A percentile compares a stretch with the other conserved stretches of the same genome.
Conservation (phyloP, 2,113 vertebrate genomes). For the Colius striatus region DNA sequence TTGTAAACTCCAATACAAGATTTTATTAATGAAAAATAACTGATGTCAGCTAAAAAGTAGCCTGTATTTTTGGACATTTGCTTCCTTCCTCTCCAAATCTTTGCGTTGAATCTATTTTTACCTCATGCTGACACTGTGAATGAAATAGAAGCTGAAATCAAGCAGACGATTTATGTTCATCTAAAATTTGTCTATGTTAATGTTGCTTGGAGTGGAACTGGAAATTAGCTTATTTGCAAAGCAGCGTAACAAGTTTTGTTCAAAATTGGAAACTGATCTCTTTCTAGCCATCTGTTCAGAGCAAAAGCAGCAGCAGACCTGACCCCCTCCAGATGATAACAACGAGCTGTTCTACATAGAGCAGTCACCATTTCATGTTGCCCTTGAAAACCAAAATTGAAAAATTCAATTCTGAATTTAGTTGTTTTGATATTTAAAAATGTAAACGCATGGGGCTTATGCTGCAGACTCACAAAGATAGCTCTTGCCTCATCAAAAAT, state of each 20-base stretch:
- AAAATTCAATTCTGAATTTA: not conserved
- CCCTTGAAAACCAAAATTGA: not conserved
- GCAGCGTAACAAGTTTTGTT: constrained; percentile 23
- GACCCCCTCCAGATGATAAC: not conserved
- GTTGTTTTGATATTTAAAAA: not conserved
- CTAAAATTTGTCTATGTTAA: not conserved
- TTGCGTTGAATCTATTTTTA: not conserved
- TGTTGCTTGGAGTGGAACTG: not conserved
- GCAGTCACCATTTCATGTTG: not conserved
- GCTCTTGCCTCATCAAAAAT: constrained; percentile 1
- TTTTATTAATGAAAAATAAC: not conserved
- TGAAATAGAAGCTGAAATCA: constrained; percentile 13
- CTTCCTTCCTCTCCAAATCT: not conserved
- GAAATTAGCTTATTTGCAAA: not conserved
- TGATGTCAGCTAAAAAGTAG: not conserved
- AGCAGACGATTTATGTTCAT: not conserved
- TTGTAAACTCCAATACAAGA: not conserved
- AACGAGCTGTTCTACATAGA: not conserved
- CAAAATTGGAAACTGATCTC: not conserved
- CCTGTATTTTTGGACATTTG: not conserved
- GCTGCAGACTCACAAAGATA: not conserved
- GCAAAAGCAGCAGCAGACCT: constrained; percentile 1
- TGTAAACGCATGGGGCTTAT: not conserved
- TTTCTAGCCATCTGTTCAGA: constrained; percentile 6
- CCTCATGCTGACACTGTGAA: not conserved